These are phyloP conservation scores for Rhinophrynus dorsalis DNA, from an alignment of 2,797 vertebrate species.

Conservation along the genomic window DNA sequence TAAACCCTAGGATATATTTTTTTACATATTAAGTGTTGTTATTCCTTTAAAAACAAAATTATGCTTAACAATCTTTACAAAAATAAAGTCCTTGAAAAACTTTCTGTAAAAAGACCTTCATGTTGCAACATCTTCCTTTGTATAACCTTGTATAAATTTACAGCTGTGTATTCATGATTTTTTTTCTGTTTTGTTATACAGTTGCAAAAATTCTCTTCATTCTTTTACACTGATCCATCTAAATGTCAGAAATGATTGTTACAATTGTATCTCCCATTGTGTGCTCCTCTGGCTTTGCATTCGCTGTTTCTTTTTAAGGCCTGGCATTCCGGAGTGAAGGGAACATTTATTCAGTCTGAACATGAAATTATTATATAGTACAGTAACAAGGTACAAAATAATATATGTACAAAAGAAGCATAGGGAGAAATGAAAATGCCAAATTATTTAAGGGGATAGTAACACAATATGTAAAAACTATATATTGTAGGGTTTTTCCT, in stretches of 20 bases:
- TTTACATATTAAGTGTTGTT: no score
- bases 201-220: neutral
- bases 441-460: no score
- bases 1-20: no score
- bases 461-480: no score
- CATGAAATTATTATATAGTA: neutral
- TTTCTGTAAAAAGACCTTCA: neutral
- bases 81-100: slow-evolving; percentile 1
- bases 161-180: neutral
- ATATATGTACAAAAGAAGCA: no score
- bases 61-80: neutral
- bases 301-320: neutral
- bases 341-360: neutral
- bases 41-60: neutral
- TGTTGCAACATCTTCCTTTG: neutral
- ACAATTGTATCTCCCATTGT: neutral
- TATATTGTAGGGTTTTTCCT: no score
- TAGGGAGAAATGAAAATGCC: no score
- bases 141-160: neutral
- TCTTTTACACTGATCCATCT: neutral
- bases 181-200: neutral
- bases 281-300: neutral
- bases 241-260: slow-evolving; percentile 6
- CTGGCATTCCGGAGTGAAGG: neutral
- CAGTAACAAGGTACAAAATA: neutral